These are phyloP conservation scores for Mus spicilegus DNA, from an alignment of 2,113 vertebrate genomes.

Conservation along the genomic window DNA sequence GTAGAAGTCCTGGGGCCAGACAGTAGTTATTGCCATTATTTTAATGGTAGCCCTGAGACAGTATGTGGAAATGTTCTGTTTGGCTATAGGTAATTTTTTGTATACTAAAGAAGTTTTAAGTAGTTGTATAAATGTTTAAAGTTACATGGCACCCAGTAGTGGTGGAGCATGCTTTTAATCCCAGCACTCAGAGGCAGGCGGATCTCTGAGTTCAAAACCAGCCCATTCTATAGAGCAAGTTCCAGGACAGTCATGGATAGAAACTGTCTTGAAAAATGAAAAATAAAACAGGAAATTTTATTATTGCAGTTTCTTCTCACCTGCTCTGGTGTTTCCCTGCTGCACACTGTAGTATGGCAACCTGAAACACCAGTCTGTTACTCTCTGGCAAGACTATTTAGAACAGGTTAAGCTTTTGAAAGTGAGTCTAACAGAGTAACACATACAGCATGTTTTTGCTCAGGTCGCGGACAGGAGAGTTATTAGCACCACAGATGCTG, in stretches of 20 bases:
- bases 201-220: background rate
- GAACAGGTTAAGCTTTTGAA: background rate
- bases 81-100: constrained; percentile 22
- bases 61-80: constrained; percentile 6
- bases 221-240: background rate
- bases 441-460: background rate
- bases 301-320: background rate
- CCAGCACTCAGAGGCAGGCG: background rate
- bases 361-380: background rate
- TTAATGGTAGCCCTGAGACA: background rate
- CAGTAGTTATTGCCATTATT: background rate
- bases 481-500: constrained; percentile 94
- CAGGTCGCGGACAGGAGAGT: constrained; percentile 92
- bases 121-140: background rate
- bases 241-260: background rate
- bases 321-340: background rate
- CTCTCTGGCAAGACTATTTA: background rate
- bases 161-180: background rate
- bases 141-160: background rate
- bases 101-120: background rate
- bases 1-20: background rate
- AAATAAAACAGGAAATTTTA: background rate
- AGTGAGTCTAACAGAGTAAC: background rate
- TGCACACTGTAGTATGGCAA: background rate
- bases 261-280: no score